Evolutionary conservation across 2,113 vertebrate genomes (phyloP).

Genomic region (Oreochromis spilurus): DNA sequence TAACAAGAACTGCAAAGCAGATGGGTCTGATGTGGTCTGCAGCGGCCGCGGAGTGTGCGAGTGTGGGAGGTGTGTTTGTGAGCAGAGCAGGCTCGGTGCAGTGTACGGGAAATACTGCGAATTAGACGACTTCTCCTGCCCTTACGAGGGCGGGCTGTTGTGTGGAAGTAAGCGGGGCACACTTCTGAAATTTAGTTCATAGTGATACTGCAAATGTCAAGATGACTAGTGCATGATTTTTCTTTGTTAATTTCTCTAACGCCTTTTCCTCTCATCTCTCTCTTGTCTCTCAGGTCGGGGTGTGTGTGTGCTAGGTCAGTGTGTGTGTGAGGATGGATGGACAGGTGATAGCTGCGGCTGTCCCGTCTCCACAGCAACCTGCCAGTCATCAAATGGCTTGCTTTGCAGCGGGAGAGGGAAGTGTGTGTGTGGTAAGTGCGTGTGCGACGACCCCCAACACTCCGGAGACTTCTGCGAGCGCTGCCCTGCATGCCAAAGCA

Average conservation of each 20-base stretch:
- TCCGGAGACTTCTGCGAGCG: conserved; percentile 87
- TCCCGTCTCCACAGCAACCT: conserved; percentile 73
- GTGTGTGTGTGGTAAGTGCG: conserved; percentile 87
- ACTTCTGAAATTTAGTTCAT: not conserved
- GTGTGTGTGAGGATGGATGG: conserved; percentile 84
- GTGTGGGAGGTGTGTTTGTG: conserved; percentile 87
- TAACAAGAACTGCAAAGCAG: conserved; percentile 56
- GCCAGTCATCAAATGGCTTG: conserved; percentile 77
- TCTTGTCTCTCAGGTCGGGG: conserved; percentile 78
- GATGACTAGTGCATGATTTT: not conserved
- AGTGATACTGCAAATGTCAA: not conserved
- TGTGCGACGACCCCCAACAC: conserved; percentile 78
- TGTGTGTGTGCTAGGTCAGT: conserved; percentile 83
- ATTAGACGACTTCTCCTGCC: conserved; percentile 93
- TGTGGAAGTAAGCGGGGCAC: conserved; percentile 81
- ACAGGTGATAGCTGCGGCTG: conserved; percentile 87
- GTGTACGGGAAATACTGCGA: conserved; percentile 91
- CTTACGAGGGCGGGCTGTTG: conserved; percentile 77
- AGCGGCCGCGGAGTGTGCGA: conserved; percentile 83
- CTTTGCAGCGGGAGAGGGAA: conserved; percentile 85
- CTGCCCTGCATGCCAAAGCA: conserved; percentile 81
- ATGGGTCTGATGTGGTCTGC: conserved; percentile 78
- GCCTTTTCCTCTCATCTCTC: not conserved
- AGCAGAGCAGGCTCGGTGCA: conserved; percentile 80
- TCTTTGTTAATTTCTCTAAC: not conserved